Evolutionary conservation across 2,113 vertebrate species (phyloP).

Genomic region (Catharus fuscescens): DNA sequence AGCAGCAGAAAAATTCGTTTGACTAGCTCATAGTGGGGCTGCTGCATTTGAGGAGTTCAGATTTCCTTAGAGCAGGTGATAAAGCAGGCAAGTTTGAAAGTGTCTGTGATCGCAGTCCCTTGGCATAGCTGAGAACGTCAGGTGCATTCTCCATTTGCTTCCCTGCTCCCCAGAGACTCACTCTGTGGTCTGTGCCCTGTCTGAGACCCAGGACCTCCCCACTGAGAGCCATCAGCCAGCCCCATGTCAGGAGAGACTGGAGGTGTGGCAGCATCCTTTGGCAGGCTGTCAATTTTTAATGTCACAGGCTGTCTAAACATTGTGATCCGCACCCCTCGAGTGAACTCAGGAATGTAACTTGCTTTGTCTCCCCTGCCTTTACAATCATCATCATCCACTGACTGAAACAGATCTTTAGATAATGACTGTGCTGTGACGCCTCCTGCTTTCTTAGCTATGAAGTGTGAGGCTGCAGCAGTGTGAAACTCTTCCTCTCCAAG

Average conservation of each 20-base stretch:
- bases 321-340: fast-evolving
- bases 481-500: neutral
- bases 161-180: neutral
- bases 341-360: neutral
- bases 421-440: neutral
- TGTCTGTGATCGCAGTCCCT: fast-evolving
- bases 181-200: neutral
- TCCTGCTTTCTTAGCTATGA: neutral
- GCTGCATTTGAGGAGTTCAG: neutral
- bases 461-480: neutral
- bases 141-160: fast-evolving
- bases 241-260: neutral
- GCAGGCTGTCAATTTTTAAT: neutral
- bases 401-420: neutral
- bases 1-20: neutral
- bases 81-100: neutral
- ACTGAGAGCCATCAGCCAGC: fast-evolving
- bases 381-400: neutral
- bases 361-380: neutral
- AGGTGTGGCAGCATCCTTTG: neutral
- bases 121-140: fast-evolving
- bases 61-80: neutral
- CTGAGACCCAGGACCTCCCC: neutral
- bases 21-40: neutral
- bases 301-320: neutral